Percentiles rank a stretch among this genome's conserved stretches.
Conservation (phyloP, 2,888 invertebrate genomes). For the Leptarthrus brevirostris region DNA sequence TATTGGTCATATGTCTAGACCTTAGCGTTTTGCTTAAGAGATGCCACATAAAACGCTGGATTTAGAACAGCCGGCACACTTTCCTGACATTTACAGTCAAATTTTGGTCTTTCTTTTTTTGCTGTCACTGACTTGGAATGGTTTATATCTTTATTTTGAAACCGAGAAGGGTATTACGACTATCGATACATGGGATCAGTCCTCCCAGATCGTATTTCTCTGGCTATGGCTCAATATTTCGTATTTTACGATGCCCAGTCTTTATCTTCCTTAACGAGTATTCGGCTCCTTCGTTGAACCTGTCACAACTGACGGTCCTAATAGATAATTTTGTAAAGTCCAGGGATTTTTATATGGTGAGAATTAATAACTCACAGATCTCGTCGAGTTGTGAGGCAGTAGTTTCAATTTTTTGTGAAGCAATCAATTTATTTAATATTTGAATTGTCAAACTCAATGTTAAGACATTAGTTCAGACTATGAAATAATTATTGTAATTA, state of each 20-base stretch:
- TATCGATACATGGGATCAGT: conserved; percentile 52
- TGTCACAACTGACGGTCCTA: conserved; percentile 18
- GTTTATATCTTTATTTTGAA: conserved; percentile 52
- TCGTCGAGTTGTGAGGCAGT: no score
- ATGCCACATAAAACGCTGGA: conserved; percentile 48
- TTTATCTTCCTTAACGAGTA: conserved; percentile 27
- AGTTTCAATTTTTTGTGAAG: no score
- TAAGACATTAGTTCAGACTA: no score
- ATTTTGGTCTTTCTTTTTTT: conserved; percentile 37
- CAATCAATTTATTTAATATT: no score
- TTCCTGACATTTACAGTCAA: conserved; percentile 51
- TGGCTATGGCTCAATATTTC: conserved; percentile 54
- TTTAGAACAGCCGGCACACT: conserved; percentile 54
- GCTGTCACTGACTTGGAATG: conserved; percentile 35
- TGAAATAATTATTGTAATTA: no score
- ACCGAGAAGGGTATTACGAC: conserved; percentile 43
- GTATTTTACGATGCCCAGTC: conserved; percentile 51
- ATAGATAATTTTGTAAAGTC: conserved; percentile 24
- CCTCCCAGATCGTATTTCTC: conserved; percentile 49
- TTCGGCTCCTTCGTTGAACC: conserved; percentile 30
- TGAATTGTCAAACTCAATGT: no score
- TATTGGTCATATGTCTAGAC: conserved; percentile 45
- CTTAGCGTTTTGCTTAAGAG: background rate
- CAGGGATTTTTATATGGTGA: conserved; percentile 7
- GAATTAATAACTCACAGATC: conserved; percentile 7